Evolutionary conservation across 1,140 invertebrate species (phyloP).

Genomic region (Drosophila subobscura): DNA sequence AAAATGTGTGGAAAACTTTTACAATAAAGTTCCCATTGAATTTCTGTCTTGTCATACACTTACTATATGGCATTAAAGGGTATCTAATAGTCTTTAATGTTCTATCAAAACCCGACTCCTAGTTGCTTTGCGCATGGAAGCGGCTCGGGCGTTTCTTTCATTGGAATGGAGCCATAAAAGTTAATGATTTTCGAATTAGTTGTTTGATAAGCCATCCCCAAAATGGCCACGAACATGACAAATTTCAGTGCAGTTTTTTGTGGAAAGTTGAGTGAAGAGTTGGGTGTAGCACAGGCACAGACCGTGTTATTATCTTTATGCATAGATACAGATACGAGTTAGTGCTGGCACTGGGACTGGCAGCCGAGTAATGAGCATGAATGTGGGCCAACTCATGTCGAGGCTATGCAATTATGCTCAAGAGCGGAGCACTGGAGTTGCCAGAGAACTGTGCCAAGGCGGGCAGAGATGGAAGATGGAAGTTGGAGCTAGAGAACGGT

Average conservation of each 20-base stretch:
- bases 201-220: slow-evolving; percentile 34
- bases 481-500: not conserved
- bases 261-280: slow-evolving; percentile 4
- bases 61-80: too few relatives aligned
- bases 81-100: too few relatives aligned
- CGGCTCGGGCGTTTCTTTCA: slow-evolving; percentile 29
- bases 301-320: slow-evolving; percentile 40
- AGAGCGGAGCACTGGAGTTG: not conserved
- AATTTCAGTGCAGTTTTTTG: slow-evolving; percentile 16
- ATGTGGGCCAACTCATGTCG: slow-evolving; percentile 47
- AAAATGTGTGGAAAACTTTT: too few relatives aligned
- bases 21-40: not conserved
- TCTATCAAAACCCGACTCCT: too few relatives aligned
- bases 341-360: not conserved
- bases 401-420: slow-evolving; percentile 37
- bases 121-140: slow-evolving; percentile 17
- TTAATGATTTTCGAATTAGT: slow-evolving; percentile 71
- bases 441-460: slow-evolving; percentile 52
- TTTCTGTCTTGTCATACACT: too few relatives aligned
- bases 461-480: slow-evolving; percentile 7
- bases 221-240: slow-evolving; percentile 44
- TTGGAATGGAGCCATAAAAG: slow-evolving; percentile 70
- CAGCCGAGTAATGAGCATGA: slow-evolving; percentile 31
- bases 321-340: slow-evolving; percentile 33
- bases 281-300: not conserved